Conservation (phyloP, 2,797 vertebrate genomes). For the Anabacerthia variegaticeps region DNA sequence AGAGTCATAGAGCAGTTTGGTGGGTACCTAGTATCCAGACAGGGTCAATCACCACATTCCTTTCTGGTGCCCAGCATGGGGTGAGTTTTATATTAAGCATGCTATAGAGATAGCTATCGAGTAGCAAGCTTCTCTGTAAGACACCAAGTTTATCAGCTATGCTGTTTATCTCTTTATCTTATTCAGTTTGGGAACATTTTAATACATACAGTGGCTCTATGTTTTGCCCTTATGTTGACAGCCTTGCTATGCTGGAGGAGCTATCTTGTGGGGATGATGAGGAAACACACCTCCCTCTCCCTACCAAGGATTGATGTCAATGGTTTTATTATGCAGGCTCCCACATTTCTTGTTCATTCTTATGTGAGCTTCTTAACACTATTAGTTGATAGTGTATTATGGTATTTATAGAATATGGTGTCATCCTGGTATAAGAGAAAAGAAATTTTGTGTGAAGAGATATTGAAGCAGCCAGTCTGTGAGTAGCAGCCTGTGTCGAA, state of each 20-base stretch:
- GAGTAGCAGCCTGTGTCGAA: neutral
- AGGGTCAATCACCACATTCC: neutral
- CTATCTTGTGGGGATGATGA: neutral
- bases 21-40: neutral
- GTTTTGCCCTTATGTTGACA: neutral
- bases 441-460: neutral
- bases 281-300: neutral
- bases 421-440: neutral
- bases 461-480: neutral
- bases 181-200: neutral
- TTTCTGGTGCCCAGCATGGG: neutral
- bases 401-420: neutral
- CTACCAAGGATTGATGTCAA: fast-evolving
- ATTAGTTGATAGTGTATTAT: neutral
- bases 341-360: neutral
- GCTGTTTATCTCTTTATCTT: neutral
- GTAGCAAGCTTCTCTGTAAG: neutral
- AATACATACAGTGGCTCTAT: neutral
- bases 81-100: fast-evolving
- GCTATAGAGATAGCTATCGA: fast-evolving
- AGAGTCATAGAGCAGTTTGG: neutral
- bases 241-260: neutral
- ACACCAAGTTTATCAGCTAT: neutral
- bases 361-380: neutral
- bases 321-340: neutral